Evolutionary conservation across 2,797 vertebrate genomes (phyloP).

Genomic region (Neosilurus mollespiculum): DNA sequence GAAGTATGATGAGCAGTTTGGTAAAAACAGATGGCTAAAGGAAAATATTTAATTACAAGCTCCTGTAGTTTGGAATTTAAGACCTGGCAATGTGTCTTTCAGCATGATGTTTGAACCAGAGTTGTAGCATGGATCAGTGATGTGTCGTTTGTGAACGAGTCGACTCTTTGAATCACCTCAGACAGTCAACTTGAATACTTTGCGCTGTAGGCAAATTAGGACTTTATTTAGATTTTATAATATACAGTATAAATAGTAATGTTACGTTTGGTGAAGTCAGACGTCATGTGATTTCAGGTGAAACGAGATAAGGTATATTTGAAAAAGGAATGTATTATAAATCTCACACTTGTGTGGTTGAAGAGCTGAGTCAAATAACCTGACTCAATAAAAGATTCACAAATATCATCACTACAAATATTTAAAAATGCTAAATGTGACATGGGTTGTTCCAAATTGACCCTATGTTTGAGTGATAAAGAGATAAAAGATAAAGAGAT

Average conservation of each 20-base stretch:
- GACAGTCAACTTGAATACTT: neutral
- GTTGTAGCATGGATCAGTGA: neutral
- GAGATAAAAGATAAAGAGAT: no score
- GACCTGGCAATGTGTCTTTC: neutral
- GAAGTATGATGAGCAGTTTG: conserved; percentile 55
- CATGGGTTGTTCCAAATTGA: no score
- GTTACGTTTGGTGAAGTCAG: neutral
- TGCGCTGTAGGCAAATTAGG: neutral
- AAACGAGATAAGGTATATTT: no score
- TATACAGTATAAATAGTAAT: neutral
- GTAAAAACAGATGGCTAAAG: conserved; percentile 50
- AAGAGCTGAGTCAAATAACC: neutral
- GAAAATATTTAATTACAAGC: conserved; percentile 26
- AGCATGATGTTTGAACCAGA: neutral
- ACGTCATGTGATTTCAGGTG: neutral
- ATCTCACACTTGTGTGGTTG: neutral
- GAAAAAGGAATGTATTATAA: neutral
- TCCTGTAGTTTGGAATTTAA: neutral
- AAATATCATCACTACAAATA: neutral
- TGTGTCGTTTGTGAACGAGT: neutral
- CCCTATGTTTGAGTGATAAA: no score
- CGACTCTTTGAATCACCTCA: neutral
- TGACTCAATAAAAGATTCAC: neutral
- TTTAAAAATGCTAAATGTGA: neutral
- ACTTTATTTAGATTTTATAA: neutral